Conservation (phyloP, 2,888 invertebrate species). For the Bedellia somnulentella region DNA sequence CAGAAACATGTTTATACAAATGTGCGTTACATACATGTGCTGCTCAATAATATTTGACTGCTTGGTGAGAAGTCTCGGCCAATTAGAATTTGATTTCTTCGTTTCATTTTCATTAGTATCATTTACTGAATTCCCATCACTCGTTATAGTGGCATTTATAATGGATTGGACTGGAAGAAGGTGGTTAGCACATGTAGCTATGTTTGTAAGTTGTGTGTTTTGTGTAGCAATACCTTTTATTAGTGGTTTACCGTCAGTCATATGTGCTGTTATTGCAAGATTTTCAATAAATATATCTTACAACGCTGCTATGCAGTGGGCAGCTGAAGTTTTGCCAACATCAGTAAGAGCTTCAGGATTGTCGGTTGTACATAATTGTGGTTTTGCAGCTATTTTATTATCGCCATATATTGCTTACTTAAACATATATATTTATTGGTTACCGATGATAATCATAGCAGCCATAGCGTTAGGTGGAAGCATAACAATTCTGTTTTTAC, state of each 20-base stretch:
- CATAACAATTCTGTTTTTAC: slow-evolving; percentile 6
- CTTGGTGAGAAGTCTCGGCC: slow-evolving; percentile 8
- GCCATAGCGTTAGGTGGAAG: slow-evolving; percentile 5
- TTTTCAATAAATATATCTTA: slow-evolving; percentile 8
- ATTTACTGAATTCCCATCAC: slow-evolving; percentile 9
- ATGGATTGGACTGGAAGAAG: slow-evolving; percentile 9
- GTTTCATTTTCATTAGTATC: slow-evolving; percentile 8
- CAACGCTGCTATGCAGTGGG: slow-evolving; percentile 8
- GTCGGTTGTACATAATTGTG: slow-evolving; percentile 6
- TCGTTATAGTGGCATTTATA: slow-evolving; percentile 7
- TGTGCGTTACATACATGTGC: slow-evolving; percentile 7
- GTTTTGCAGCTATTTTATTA: slow-evolving; percentile 5
- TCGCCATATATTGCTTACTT: slow-evolving; percentile 9
- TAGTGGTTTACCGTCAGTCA: slow-evolving; percentile 7
- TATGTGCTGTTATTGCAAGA: slow-evolving; percentile 8
- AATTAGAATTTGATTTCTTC: slow-evolving; percentile 8
- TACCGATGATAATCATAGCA: slow-evolving; percentile 7
- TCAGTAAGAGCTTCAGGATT: slow-evolving; percentile 7
- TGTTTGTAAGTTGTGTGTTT: slow-evolving; percentile 4
- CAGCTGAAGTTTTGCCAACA: slow-evolving; percentile 8
- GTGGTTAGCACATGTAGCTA: slow-evolving; percentile 3
- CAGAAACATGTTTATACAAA: slow-evolving; percentile 6
- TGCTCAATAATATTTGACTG: slow-evolving; percentile 7
- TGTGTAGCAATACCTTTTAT: slow-evolving; percentile 6
- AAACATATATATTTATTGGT: slow-evolving; percentile 5